phyloP scores from a whole-genome alignment of 2,888 invertebrate genomes.

The Automeris io region DNA sequence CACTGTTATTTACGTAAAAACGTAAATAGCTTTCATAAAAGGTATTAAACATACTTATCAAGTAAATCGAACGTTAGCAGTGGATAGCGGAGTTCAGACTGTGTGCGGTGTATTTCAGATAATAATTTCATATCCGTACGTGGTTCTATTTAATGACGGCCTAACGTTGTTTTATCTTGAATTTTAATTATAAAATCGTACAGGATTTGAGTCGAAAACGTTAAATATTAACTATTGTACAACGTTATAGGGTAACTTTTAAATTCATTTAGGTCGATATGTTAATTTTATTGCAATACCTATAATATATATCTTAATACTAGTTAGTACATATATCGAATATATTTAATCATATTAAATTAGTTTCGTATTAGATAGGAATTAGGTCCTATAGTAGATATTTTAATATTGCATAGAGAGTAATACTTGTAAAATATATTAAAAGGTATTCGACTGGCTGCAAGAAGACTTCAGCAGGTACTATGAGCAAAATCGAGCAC shows the following conservation, averaged over 20 bases:
- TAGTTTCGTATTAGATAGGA: no score
- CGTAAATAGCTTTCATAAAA: neutral
- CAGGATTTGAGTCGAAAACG: neutral
- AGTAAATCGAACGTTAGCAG: neutral
- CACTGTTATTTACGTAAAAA: neutral
- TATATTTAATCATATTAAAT: no score
- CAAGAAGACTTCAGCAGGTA: slow-evolving; percentile 91
- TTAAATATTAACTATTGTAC: neutral
- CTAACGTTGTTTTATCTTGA: slow-evolving; percentile 22
- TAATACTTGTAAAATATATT: slow-evolving; percentile 5
- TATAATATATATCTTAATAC: no score
- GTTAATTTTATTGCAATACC: no score
- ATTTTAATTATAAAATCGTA: slow-evolving; percentile 14
- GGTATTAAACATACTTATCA: neutral
- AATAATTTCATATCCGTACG: slow-evolving; percentile 26
- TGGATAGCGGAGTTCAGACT: slow-evolving; percentile 14
- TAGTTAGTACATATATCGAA: no score
- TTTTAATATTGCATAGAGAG: no score
- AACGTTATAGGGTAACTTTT: neutral
- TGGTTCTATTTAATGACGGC: slow-evolving; percentile 12
- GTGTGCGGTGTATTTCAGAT: slow-evolving; percentile 14
- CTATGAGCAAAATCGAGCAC: slow-evolving; percentile 91
- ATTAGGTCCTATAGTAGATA: no score
- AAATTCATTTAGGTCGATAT: no score
- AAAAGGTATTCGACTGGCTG: slow-evolving; percentile 89